Evolutionary conservation across 2,888 invertebrate species (phyloP), one percentile per base, ranked within the genome.

Genomic region (Acanthosepion esculentum): DNA sequence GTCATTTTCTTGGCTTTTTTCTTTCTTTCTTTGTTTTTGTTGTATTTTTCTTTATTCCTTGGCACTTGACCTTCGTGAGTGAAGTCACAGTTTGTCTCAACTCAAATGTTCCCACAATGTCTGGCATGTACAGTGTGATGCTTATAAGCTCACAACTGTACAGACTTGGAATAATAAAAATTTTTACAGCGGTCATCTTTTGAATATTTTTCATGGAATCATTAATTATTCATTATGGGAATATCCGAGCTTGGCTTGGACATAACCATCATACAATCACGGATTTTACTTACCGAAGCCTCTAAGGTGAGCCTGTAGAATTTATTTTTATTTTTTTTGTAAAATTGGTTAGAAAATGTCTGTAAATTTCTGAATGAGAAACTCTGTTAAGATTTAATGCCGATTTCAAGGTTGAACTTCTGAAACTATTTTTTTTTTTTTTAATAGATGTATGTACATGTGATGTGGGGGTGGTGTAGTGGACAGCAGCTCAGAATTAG

Each of bases 171-270:
- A 78, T 78, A n/a, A 78, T 33, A 41, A 41, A 41, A 2, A 41
- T 78, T 78, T n/a, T 78, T 78, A 78, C 10, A 10, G 2, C 12
- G 18, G n/a, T 78, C n/a, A n/a, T n/a, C n/a, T 5, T 5, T 33
- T 33, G 33, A 78, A 78, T 78, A 78, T 78, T 78, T 78, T 78
- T 78, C 78, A 78, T 78, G 78, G 78, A 78, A 78, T 78, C 78
- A 78, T 78, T 78, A 78, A 78, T 78, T 4, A n/a, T 78, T 78
- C 78, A n/a, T 18, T 78, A 78, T 78, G 78, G 78, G 78, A n/a
- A 78, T 78, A 78, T 78, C 78, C 78, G n/a, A 78, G 78, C 78
- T 78, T 78, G n/a, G 78, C 78, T 78, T 33, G 78, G 78, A 78
- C n/a, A 78, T n/a, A 4, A n/a, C 78, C n/a, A 26, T 23, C 29